Percentiles rank a stretch among this genome's conserved stretches.
phyloP scores from a whole-genome alignment of 1,140 invertebrate genomes.

The Campoletis sonorensis region DNA sequence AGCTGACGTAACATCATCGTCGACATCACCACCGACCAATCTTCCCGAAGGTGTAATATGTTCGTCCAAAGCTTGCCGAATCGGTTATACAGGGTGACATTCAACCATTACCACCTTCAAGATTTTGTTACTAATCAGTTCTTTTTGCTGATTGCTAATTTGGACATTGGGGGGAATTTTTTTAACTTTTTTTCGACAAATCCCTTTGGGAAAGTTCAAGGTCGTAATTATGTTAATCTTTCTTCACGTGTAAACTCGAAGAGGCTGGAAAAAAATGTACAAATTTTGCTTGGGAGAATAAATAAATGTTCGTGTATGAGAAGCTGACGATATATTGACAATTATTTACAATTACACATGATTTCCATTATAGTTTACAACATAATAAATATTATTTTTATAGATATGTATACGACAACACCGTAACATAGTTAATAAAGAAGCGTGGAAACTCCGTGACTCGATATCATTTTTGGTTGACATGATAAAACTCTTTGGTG shows the following conservation, averaged over 20 bases:
- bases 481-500: slow-evolving; percentile 2
- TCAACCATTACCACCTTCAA: too few species aligned
- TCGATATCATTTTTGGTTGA: background rate
- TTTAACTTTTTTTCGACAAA: too few species aligned
- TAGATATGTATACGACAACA: background rate
- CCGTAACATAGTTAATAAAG: background rate
- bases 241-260: too few species aligned
- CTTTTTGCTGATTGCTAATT: background rate
- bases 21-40: slow-evolving; percentile 12
- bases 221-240: too few species aligned
- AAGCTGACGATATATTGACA: slow-evolving; percentile 38
- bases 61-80: background rate
- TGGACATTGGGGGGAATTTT: background rate
- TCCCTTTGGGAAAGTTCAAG: too few species aligned
- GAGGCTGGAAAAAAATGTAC: too few species aligned
- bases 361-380: slow-evolving; percentile 2
- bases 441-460: slow-evolving; percentile 30
- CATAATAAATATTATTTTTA: background rate
- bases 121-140: too few species aligned
- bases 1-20: slow-evolving; percentile 41
- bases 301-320: background rate
- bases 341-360: slow-evolving; percentile 38
- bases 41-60: background rate
- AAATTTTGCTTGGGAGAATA: too few species aligned
- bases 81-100: background rate